phyloP scores from a whole-genome alignment of 2,888 invertebrate genomes.

The Gastracanthus pulcherrimus region DNA sequence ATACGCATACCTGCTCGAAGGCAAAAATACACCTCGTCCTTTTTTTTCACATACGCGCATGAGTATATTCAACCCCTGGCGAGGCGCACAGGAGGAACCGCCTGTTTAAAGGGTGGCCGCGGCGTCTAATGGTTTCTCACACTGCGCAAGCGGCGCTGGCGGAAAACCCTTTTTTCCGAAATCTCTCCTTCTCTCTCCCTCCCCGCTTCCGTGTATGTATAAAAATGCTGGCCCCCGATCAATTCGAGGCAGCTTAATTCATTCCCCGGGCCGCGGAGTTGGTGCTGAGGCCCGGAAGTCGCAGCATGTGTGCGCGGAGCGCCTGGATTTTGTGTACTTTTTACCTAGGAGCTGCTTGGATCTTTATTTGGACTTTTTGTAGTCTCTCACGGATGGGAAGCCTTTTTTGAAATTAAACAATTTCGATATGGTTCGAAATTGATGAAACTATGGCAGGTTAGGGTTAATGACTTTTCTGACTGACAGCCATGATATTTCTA shows the following conservation, averaged over 20 bases:
- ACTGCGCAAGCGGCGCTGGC: conserved; percentile 11
- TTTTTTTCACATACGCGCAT: conserved; percentile 40
- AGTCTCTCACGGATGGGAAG: conserved; percentile 22
- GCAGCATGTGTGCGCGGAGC: not conserved
- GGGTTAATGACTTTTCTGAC: too few species aligned
- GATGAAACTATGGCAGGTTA: too few species aligned
- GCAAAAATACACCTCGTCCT: conserved; percentile 38
- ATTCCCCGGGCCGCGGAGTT: not conserved
- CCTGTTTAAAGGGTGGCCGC: conserved; percentile 47
- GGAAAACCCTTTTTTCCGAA: conserved; percentile 59
- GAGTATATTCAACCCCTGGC: conserved; percentile 13
- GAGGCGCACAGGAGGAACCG: not conserved
- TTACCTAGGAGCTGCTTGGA: conserved; percentile 33
- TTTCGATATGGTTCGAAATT: not conserved
- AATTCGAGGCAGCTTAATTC: conserved; percentile 36
- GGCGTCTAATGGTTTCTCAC: conserved; percentile 58
- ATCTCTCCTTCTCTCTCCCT: conserved; percentile 1
- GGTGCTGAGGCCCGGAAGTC: conserved; percentile 43
- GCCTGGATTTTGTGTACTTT: conserved; percentile 39
- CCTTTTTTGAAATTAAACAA: not conserved
- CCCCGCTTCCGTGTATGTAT: not conserved
- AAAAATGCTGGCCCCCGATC: conserved; percentile 16
- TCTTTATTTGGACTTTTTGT: conserved; percentile 12
- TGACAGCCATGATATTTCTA: too few species aligned
- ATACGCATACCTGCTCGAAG: conserved; percentile 13